These are phyloP conservation scores for Polydrusus cervinus DNA, from an alignment of 2,888 invertebrate genomes.

Conservation along the genomic window DNA sequence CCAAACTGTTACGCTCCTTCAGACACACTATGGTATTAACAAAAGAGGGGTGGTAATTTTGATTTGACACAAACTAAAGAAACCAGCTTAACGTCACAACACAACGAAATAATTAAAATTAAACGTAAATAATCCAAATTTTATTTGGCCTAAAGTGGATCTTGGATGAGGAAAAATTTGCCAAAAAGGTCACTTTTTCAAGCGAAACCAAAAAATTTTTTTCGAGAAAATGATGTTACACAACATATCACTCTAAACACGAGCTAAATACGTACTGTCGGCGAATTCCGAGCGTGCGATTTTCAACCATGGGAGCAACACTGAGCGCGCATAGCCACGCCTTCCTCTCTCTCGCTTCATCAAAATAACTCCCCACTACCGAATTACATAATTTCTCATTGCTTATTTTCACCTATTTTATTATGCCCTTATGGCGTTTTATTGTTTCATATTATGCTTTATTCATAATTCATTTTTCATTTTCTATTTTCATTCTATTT, in stretches of 20 bases:
- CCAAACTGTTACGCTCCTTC: slow-evolving; percentile 24
- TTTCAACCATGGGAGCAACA: slow-evolving; percentile 69
- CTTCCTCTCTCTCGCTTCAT: slow-evolving; percentile 67
- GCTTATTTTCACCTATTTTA: slow-evolving; percentile 37
- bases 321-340: slow-evolving; percentile 71
- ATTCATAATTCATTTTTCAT: slow-evolving; percentile 4
- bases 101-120: slow-evolving; percentile 57
- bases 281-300: slow-evolving; percentile 64
- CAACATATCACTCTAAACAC: slow-evolving; percentile 72
- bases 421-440: slow-evolving; percentile 40
- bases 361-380: slow-evolving; percentile 58
- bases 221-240: slow-evolving; percentile 72
- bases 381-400: slow-evolving; percentile 43
- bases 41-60: slow-evolving; percentile 29
- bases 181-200: slow-evolving; percentile 71
- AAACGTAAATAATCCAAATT: slow-evolving; percentile 46
- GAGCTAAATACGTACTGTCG: slow-evolving; percentile 71
- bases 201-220: slow-evolving; percentile 72
- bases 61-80: slow-evolving; percentile 45
- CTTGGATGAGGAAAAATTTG: slow-evolving; percentile 60
- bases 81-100: slow-evolving; percentile 60
- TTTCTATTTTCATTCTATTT: not conserved
- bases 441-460: not conserved
- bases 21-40: slow-evolving; percentile 19
- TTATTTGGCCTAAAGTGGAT: slow-evolving; percentile 51